A percentile compares a stretch with the other conserved stretches of the same genome.
These are phyloP conservation scores for Burhinus oedicnemus DNA, from an alignment of 2,113 vertebrate genomes.

Conservation along the genomic window DNA sequence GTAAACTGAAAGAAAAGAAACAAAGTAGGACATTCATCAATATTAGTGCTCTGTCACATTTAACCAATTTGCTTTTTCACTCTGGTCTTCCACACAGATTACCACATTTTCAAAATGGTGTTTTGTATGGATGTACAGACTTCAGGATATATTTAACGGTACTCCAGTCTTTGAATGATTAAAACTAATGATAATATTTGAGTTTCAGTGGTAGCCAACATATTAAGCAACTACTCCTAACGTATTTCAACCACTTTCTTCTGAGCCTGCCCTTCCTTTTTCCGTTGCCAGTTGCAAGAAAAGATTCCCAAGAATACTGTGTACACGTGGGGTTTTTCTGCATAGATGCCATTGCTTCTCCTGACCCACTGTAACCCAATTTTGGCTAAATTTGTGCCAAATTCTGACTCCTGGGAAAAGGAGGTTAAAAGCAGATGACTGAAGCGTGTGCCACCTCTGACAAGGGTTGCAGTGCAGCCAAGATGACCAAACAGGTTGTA, in stretches of 20 bases:
- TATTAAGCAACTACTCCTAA: neutral
- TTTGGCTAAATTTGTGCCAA: neutral
- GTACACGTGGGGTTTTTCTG: neutral
- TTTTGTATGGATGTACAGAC: neutral
- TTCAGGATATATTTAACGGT: neutral
- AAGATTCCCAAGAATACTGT: neutral
- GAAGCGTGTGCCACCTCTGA: neutral
- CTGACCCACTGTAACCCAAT: neutral
- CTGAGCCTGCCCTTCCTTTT: neutral
- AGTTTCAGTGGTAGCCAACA: neutral
- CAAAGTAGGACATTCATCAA: neutral
- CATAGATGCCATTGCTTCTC: neutral
- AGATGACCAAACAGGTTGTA: neutral
- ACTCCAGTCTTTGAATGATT: neutral
- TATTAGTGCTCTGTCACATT: neutral
- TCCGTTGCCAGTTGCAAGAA: neutral
- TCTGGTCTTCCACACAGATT: neutral
- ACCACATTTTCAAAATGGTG: neutral
- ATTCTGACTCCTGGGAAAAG: neutral
- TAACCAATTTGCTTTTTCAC: neutral
- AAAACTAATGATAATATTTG: neutral
- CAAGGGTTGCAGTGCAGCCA: neutral
- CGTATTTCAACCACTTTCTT: neutral
- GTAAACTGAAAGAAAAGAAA: conserved; percentile 85
- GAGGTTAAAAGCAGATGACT: neutral